Evolutionary conservation across 1,140 invertebrate species (phyloP).

Genomic region (Sminthurides bifidus): DNA sequence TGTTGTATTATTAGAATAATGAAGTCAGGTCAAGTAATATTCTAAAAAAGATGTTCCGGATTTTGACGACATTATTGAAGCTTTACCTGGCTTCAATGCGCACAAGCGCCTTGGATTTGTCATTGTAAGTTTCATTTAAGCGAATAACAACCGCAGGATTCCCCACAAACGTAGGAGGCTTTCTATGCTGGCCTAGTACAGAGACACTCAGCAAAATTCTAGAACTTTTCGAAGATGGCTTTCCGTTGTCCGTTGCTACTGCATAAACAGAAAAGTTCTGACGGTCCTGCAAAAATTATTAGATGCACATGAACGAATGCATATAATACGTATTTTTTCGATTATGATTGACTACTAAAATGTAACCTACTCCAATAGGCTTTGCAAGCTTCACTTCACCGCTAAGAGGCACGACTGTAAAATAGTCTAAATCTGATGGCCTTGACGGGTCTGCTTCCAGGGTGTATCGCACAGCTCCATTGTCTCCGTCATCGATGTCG

Average conservation of each 20-base stretch:
- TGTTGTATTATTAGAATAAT: conserved; percentile 32
- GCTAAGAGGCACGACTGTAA: conserved; percentile 59
- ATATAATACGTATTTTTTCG: neutral
- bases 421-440: conserved; percentile 51
- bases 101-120: conserved; percentile 54
- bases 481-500: conserved; percentile 74
- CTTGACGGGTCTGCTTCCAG: conserved; percentile 42
- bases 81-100: neutral
- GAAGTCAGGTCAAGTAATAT: conserved; percentile 5
- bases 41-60: neutral
- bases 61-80: neutral
- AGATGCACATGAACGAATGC: neutral
- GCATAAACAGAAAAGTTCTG: conserved; percentile 59
- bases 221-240: conserved; percentile 44
- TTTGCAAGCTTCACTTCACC: conserved; percentile 65
- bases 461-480: conserved; percentile 58
- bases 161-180: conserved; percentile 60
- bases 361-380: conserved; percentile 43
- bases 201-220: conserved; percentile 63
- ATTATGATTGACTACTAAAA: neutral
- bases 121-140: conserved; percentile 57
- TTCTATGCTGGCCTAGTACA: conserved; percentile 76
- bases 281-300: conserved; percentile 42
- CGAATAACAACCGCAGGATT: conserved; percentile 46
- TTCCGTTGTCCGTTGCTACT: conserved; percentile 61